Base-by-base conservation (phyloP, 1,140 invertebrate species). In the Bombus affinis region DNA sequence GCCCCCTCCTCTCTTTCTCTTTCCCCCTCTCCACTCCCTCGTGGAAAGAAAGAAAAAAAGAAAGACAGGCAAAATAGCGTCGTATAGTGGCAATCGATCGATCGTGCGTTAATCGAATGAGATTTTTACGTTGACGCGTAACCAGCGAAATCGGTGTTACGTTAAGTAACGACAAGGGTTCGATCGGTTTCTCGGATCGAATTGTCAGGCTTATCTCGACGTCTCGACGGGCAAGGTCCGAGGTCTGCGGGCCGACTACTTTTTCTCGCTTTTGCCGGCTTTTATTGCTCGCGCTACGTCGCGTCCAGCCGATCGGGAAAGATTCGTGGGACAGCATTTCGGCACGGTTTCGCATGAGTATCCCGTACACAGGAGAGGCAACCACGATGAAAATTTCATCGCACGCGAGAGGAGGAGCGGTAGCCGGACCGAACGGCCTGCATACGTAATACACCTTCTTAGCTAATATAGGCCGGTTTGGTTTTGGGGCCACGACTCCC, bases 391-490 rank as follows among this genome's bases (percentile, higher is more conserved):
- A 92, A 92, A 92, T 93, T 92, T 90, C 88, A 90, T 89, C 88
- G 91, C 88, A 91, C 89, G 87, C 88, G 75, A 88, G 84, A 76
- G 85, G 84, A 89, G 82, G 86, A 87, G 89, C 83, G 89, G 83
- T 79, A 81, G 80, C 81, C 87, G 91, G 90, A 84, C 83, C 91
- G 89, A 88, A 74, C 88, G 91, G 90, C 89, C 89, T 92, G 92
- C 92, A 93, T 93, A 92, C 91, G 84, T 93, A 92, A 93, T 93
- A 86, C 76, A 44, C 76, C 85, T 92, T 92, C 89, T 90, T 92
- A 93, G 90, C 88, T 92, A 92, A 92, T 92, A 92, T 93, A 93
- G 92, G 92, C 90, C 92, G 89, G 85, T 84, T 85, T 86, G 78
- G 81, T 91, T 89, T 92, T 75, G 89, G 90, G 89, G 83, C 89